Base-by-base conservation (phyloP, 2,113 vertebrate species). In the Barbus barbus region DNA sequence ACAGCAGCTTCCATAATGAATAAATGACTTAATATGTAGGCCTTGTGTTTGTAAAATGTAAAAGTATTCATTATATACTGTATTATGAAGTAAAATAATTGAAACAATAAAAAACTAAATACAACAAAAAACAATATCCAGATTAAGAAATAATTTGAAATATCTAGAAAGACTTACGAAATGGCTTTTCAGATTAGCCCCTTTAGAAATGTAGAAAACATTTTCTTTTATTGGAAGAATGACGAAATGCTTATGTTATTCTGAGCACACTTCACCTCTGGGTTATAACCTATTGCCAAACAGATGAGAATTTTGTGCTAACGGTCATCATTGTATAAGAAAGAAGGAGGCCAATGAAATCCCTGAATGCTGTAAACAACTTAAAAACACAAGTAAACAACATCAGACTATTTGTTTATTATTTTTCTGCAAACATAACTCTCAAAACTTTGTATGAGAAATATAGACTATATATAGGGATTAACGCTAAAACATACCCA, bases 1-100 rank as follows among this genome's bases (percentile, higher is more conserved):
- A 8, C n/a, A 74, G 46, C 53, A 60, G 51, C 53, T 73, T 73
- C 26, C 9, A 38, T 74, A 31, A 74, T 41, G 53, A 74, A 71
- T 13, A 48, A 60, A 61, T 44, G 3, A 26, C 44, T 83, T 26
- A 58, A 41, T 73, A 58, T 61, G 26, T 20, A 71, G 18, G 46
- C 7, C 22, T 67, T 24, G 26, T 63, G 63, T 83, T 83, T 31
- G 75, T 31, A 9, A 61, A 74, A 8, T 20, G 9, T 46, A 58
- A 53, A 6, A 53, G 51, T 53, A 53, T 20, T 44, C 24, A 72
- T 72, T 72, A 8, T 24, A n/a, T 16, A 7, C 13, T 44, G 9
- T 7, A 63, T 31, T 63, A 14, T 28, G 26, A 31, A 63, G 12
- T 5, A 31, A 28, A 7, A 16, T 63, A 2, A 63, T 28, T n/a